phyloP scores from a whole-genome alignment of 2,888 invertebrate species.

The Leucania comma region DNA sequence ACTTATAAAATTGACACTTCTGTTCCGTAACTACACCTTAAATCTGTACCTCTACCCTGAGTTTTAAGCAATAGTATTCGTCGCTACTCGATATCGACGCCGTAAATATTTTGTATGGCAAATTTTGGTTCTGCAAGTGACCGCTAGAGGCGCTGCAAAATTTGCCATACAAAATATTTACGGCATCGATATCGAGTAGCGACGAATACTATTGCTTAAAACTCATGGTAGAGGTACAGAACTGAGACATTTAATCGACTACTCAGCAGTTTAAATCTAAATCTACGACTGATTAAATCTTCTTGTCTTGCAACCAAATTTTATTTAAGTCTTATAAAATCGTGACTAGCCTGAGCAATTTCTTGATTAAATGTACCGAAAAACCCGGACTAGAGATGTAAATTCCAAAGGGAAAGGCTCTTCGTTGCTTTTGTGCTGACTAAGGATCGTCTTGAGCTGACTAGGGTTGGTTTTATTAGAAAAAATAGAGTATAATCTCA shows the following conservation, averaged over 20 bases:
- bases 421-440: constrained; percentile 48
- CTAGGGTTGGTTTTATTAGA: background rate
- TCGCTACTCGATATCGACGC: too few species aligned
- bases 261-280: background rate
- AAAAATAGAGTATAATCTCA: too few species aligned
- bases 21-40: background rate
- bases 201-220: too few species aligned
- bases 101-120: too few species aligned
- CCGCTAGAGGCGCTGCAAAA: too few species aligned
- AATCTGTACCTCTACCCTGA: too few species aligned
- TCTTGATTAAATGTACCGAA: constrained; percentile 62
- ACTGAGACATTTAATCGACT: constrained; percentile 21
- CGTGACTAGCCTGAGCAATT: constrained; percentile 57
- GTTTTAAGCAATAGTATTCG: too few species aligned
- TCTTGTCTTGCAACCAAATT: constrained; percentile 34
- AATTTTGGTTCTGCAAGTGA: too few species aligned
- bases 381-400: constrained; percentile 56
- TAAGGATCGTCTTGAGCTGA: constrained; percentile 21
- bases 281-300: constrained; percentile 33
- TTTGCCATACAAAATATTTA: too few species aligned
- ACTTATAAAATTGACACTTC: background rate
- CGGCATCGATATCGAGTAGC: too few species aligned
- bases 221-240: too few species aligned
- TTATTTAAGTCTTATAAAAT: constrained; percentile 39
- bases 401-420: constrained; percentile 50